Evolutionary conservation across 2,113 vertebrate genomes (phyloP), one percentile per base, ranked within the genome.

Genomic region (Chaenocephalus aceratus): DNA sequence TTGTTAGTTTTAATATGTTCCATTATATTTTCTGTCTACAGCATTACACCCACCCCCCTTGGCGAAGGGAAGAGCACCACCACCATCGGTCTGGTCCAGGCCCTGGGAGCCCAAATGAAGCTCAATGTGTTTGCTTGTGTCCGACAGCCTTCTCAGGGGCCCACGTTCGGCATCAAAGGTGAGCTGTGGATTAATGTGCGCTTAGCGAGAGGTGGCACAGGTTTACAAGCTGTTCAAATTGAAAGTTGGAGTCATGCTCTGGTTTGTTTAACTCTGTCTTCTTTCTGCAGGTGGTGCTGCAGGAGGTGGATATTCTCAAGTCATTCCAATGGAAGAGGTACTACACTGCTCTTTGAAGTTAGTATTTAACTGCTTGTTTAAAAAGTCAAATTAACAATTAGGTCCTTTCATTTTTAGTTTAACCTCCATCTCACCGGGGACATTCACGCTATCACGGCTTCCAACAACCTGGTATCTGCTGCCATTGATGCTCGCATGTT

Each of bases 241-340:
- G 14, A 2, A 1, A 10, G 5, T 6, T 72, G 6, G 7, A 41
- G 45, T 10, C 0, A 26, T 41, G 36, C 36, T 36, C 36, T 36
- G 3, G 52, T 36, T 59, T 8, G 3, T 72, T 49, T 34, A 44
- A 30, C 87, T 61, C 41, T 80, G 26, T 80, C 54, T 69, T 88
- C n/a, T 75, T 45, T 90, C 85, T 88, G 10, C 92, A 99, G 98
- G 98, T 87, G 98, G 98, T 57, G 98, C 98, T 93, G 98, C 98
- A 85, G 98, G 98, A 76, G 98, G 98, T 7, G 98, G 98, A 85
- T 99, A 99, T 85, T 99, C 98, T 73, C 98, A 99, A 86, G 96
- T 99, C 83, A 93, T 99, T 88, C 98, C 98, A 10, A 99, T 99
- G 98, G 98, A 99, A 86, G 98, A 99, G 98, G 98, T 99, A 97